Evolutionary conservation across 1,140 invertebrate species (phyloP).

Genomic region (Phthorimaea operculella): DNA sequence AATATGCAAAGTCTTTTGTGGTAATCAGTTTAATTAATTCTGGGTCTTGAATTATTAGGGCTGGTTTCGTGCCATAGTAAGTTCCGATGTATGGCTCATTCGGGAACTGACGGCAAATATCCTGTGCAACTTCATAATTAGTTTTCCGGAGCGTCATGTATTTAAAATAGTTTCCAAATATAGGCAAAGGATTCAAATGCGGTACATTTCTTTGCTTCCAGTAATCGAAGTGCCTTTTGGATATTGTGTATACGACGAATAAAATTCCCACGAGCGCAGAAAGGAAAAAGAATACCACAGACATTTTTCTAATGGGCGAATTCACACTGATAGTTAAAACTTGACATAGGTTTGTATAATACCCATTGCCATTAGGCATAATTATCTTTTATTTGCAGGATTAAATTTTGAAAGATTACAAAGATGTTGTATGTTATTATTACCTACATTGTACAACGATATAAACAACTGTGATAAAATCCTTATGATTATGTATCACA

Average conservation of each 20-base stretch:
- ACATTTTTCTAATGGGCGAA: too few relatives aligned
- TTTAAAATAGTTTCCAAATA: slow-evolving; percentile 54
- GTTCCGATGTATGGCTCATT: slow-evolving; percentile 48
- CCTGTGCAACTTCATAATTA: slow-evolving; percentile 14
- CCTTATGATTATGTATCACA: too few relatives aligned
- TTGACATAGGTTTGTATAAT: too few relatives aligned
- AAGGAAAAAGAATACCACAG: too few relatives aligned
- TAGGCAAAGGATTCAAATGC: slow-evolving; percentile 32
- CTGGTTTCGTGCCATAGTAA: slow-evolving; percentile 48
- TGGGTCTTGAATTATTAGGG: slow-evolving; percentile 54
- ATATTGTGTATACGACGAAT: not conserved
- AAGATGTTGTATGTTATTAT: too few relatives aligned
- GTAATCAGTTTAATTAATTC: slow-evolving; percentile 62
- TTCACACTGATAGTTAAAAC: too few relatives aligned
- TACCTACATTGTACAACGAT: too few relatives aligned
- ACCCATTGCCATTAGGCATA: too few relatives aligned
- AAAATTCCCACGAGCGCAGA: not conserved
- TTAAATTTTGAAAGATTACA: too few relatives aligned
- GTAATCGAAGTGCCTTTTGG: slow-evolving; percentile 23
- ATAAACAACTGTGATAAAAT: too few relatives aligned
- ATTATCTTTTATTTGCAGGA: too few relatives aligned
- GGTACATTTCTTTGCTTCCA: slow-evolving; percentile 48
- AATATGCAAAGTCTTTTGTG: slow-evolving; percentile 66
- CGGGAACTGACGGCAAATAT: slow-evolving; percentile 32
- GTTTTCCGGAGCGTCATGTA: slow-evolving; percentile 32